Percentiles rank a stretch among this genome's conserved stretches.
Conservation (phyloP, 2,113 vertebrate species). For the Orientallactaga bullata region DNA sequence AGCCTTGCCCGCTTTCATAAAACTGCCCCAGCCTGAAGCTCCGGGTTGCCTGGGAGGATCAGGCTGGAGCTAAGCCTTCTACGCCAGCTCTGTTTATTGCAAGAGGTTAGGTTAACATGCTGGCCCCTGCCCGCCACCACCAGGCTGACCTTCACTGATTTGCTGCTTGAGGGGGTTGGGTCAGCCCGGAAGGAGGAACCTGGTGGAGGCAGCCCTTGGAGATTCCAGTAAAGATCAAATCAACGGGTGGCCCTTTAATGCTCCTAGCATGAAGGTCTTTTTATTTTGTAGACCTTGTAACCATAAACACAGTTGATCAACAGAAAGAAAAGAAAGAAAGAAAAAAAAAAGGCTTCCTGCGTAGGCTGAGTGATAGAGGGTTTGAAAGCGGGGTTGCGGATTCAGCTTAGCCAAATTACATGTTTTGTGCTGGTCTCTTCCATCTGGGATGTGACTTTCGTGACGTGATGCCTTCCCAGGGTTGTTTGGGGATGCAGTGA, state of each 20-base stretch:
- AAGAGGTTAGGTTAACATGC: not conserved
- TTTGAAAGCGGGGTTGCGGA: not conserved
- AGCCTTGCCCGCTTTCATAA: not conserved
- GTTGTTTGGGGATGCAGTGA: not conserved
- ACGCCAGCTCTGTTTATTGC: slow-evolving; percentile 32
- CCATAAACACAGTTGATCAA: not conserved
- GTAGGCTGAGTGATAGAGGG: too few relatives aligned
- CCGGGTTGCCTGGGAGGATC: not conserved
- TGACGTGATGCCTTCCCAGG: not conserved
- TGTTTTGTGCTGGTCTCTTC: not conserved
- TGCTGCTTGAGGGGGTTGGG: not conserved
- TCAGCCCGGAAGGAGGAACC: not conserved
- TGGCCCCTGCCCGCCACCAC: not conserved
- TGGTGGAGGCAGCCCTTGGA: not conserved
- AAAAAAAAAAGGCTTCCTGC: not conserved
- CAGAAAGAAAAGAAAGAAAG: not conserved
- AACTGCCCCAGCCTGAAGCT: not conserved
- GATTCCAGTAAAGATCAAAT: not conserved
- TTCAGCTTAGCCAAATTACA: not conserved
- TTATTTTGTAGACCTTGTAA: not conserved
- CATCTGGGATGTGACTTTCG: not conserved
- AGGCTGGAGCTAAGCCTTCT: not conserved
- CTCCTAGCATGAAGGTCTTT: not conserved
- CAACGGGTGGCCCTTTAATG: not conserved
- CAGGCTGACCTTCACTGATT: not conserved